Conservation (phyloP, 1,140 invertebrate species). For the Penaeus vannamei region DNA sequence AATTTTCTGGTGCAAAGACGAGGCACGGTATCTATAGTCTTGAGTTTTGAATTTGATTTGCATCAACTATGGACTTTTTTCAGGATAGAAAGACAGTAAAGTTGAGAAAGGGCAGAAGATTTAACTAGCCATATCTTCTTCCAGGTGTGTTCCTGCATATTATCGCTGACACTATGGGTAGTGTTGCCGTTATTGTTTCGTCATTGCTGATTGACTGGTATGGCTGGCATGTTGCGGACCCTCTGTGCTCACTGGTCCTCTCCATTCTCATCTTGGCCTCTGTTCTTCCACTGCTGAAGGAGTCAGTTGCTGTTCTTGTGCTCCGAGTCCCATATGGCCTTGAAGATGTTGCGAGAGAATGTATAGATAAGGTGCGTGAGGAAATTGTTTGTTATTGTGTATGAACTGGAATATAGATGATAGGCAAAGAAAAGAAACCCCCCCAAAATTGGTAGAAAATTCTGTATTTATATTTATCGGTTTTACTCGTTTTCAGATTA, state of each 20-base stretch:
- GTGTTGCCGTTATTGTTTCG: conserved; percentile 78
- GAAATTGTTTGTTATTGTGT: too few species aligned
- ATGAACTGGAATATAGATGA: too few species aligned
- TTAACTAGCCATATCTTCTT: conserved; percentile 54
- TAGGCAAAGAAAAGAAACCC: too few species aligned
- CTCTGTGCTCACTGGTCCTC: conserved; percentile 79
- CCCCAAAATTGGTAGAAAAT: neutral
- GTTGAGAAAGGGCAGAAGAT: too few species aligned
- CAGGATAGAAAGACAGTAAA: too few species aligned
- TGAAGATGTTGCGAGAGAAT: conserved; percentile 38
- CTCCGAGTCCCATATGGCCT: conserved; percentile 67
- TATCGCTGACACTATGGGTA: conserved; percentile 78
- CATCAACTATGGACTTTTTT: too few species aligned
- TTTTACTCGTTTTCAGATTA: conserved; percentile 20
- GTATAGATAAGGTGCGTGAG: conserved; percentile 44
- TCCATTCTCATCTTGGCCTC: conserved; percentile 76
- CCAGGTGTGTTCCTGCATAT: conserved; percentile 79
- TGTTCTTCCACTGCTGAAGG: conserved; percentile 76
- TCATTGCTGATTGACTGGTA: conserved; percentile 78
- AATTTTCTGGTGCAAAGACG: too few species aligned
- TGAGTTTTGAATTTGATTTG: too few species aligned
- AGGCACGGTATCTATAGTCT: too few species aligned
- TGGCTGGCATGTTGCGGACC: conserved; percentile 78
- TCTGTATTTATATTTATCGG: neutral
- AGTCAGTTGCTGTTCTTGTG: conserved; percentile 74